Conservation (phyloP, 37 sponge, comb jelly and placozoan genomes). For the Lycopodina hypogea region DNA sequence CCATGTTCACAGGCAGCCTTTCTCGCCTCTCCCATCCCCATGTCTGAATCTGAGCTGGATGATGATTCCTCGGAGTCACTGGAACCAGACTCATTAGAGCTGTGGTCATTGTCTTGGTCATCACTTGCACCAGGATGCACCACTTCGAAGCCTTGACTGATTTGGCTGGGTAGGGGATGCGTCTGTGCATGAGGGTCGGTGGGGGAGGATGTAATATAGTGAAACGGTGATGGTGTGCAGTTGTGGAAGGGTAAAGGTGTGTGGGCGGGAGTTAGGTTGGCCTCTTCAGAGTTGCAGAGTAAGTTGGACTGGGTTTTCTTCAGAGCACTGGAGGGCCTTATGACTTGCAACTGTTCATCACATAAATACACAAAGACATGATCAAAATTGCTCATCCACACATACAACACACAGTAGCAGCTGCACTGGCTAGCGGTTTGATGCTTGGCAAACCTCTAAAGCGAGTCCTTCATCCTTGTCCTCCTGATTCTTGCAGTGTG, state of each 20-base stretch:
- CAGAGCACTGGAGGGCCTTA: constrained; percentile 2
- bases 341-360: not conserved
- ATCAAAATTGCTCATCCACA: not conserved
- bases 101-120: not conserved
- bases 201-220: no score
- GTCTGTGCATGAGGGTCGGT: no score
- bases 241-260: not conserved
- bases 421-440: not conserved
- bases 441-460: constrained; percentile 10
- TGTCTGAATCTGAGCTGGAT: constrained; percentile 28
- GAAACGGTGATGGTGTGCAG: not conserved
- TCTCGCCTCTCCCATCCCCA: constrained; percentile 31
- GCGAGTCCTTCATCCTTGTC: constrained; percentile 7
- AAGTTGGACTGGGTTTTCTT: constrained; percentile 42
- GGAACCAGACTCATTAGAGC: constrained; percentile 19
- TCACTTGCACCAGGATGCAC: not conserved
- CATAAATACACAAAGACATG: not conserved
- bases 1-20: not conserved
- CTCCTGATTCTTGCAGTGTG: not conserved
- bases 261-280: constrained; percentile 21
- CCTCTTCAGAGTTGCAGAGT: not conserved
- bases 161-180: not conserved
- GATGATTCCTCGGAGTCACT: constrained; percentile 18
- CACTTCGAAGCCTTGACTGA: constrained; percentile 4
- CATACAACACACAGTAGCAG: not conserved